Base-by-base conservation (phyloP, 2,113 vertebrate species). In the Rhipidura dahli region DNA sequence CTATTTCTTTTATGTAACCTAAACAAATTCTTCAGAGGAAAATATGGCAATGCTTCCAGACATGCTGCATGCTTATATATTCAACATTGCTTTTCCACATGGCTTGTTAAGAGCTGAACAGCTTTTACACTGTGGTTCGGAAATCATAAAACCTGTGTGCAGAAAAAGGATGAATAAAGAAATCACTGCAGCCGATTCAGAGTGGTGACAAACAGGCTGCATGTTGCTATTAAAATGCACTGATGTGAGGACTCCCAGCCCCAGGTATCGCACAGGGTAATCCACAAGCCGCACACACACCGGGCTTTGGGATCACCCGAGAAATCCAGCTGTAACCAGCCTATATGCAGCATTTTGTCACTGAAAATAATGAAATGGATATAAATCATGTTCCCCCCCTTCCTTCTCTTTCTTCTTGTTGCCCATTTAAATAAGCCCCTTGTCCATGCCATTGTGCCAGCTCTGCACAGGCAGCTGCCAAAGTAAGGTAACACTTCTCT, bases 1-100 rank as follows among this genome's bases (percentile, higher is more conserved):
- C 85, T 92, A 66, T 85, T 94, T 87, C 94, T 95, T 96, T 95
- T 80, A 90, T 83, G 66, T 87, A 94, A 95, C 86, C 88, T 91
- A 71, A 93, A 83, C 83, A 95, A 93, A 90, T 94, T 93, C 78
- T 96, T 88, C 59, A 54, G 73, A 64, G 59, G 50, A 92, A 93
- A 96, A 96, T 79, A 93, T 31, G 68, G 92, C 90, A 72, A 30
- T 77, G 53, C 77, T 76, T 89, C 90, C 88, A 84, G 85, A 69
- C 56, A 49, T 1, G 6, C 59, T 44, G 69, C 68, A 22, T 54
- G 37, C 76, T 40, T 69, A 15, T 65, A 70, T 44, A 89, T 72
- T 80, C 73, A 50, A 26, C 42, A 37, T 10, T 70, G 81, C 81
- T 54, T 92, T 94, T 91, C 92, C 79, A 69, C 85, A 37, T 40